Base-by-base conservation (phyloP, 2,888 invertebrate species). In the Griposia aprilina region DNA sequence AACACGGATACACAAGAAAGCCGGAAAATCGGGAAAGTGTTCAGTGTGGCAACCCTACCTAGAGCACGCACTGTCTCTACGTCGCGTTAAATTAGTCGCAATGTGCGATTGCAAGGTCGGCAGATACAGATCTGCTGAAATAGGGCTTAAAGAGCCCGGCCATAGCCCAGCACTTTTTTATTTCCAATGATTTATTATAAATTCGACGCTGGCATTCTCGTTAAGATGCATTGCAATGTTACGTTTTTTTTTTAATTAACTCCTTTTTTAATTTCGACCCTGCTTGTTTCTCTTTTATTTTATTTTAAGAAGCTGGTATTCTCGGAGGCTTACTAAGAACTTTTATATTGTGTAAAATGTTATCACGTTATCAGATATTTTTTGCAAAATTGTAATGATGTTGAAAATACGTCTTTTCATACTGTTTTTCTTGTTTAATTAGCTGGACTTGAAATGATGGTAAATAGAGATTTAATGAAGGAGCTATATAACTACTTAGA, bases 61-160 rank as follows among this genome's bases (percentile, higher is more conserved):
- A 62, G 74, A 76, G 80, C 83, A 84, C 82, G 84, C 83, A 84
- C 82, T 85, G 83, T 82, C 85, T 85, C 82, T 85, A 84, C 80
- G 78, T 79, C 79, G 75, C 77, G 76, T 74, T 84, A 86, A 88
- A 88, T 87, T 84, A 86, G 87, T 73, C 77, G 85, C 88, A 87
- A 88, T 87, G 87, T 87, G 88, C 80, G 65, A 77, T 78, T 72
- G 84, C 84, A 88, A 86, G 87, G 82, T 86, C 86, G 79, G 50
- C 63, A 70, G 87, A 87, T 87, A 82, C 71, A 60, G 76, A 85
- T 85, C 85, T 86, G 81, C 70, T 71, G 75, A 86, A 85, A 85
- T 86, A 85, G 75, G 73, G 74, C 82, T 74, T 82, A 74, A 76
- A 72, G 62, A 84, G 74, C 74, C 45, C 70, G 52, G 55, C 67